Evolutionary conservation across 2,797 vertebrate species (phyloP).

Genomic region (Cichlasoma orientale): DNA sequence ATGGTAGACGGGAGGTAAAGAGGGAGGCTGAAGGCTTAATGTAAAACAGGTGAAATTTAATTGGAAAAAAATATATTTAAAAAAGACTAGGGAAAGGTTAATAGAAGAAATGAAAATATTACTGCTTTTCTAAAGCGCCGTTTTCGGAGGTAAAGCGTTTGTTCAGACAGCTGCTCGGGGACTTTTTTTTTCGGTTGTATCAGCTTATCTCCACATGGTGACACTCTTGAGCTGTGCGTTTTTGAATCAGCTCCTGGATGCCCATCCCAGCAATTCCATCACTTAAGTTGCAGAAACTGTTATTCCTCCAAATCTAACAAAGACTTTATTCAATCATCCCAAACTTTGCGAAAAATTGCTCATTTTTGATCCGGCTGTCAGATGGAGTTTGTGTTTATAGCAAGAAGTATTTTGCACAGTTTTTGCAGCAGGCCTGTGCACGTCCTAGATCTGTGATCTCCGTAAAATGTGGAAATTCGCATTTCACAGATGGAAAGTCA

Average conservation of each 20-base stretch:
- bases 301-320: constrained; percentile 67
- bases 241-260: constrained; percentile 32
- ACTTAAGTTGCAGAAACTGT: constrained; percentile 71
- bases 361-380: constrained; percentile 43
- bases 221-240: constrained; percentile 79
- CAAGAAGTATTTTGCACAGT: constrained; percentile 52
- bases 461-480: constrained; percentile 37
- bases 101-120: constrained; percentile 29
- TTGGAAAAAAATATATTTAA: constrained; percentile 20
- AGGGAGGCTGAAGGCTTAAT: constrained; percentile 38
- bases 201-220: constrained; percentile 73
- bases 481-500: constrained; percentile 41
- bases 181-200: constrained; percentile 31
- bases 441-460: constrained; percentile 28
- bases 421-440: constrained; percentile 19
- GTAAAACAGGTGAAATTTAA: constrained; percentile 54
- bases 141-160: constrained; percentile 14
- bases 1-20: constrained; percentile 50
- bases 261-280: constrained; percentile 69
- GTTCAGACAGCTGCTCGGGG: constrained; percentile 11
- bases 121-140: constrained; percentile 4
- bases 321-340: constrained; percentile 69
- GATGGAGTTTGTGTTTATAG: constrained; percentile 55
- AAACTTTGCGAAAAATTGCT: constrained; percentile 36
- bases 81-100: constrained; percentile 11